Conservation (phyloP, 2,888 invertebrate genomes). For the Acheta domesticus region DNA sequence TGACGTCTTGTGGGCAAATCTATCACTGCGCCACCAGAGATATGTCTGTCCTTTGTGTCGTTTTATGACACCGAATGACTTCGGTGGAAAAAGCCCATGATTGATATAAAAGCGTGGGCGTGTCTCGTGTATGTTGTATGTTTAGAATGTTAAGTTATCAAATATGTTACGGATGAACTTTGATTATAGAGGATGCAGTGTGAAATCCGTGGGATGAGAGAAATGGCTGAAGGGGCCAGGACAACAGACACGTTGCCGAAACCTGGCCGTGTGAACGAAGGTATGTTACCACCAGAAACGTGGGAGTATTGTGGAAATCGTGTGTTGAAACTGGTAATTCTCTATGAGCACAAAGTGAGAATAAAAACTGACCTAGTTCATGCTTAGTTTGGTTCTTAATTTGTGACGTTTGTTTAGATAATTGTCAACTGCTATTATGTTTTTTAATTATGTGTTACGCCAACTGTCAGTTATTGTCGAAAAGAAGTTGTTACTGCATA, state of each 20-base stretch:
- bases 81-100: too few relatives aligned
- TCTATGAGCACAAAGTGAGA: neutral
- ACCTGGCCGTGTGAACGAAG: slow-evolving; percentile 64
- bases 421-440: slow-evolving; percentile 27
- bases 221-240: slow-evolving; percentile 30
- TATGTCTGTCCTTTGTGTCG: too few relatives aligned
- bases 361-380: neutral
- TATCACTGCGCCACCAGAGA: too few relatives aligned
- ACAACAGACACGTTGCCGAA: slow-evolving; percentile 57
- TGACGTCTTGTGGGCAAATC: too few relatives aligned
- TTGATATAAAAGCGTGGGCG: too few relatives aligned
- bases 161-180: too few relatives aligned
- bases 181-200: slow-evolving; percentile 29
- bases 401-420: slow-evolving; percentile 23
- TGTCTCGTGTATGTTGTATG: too few relatives aligned
- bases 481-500: too few relatives aligned
- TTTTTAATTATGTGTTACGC: neutral
- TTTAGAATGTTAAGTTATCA: too few relatives aligned
- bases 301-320: neutral
- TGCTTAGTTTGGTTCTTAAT: neutral
- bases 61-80: too few relatives aligned
- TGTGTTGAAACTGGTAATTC: slow-evolving; percentile 19
- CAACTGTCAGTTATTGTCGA: too few relatives aligned
- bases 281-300: slow-evolving; percentile 44
- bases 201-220: slow-evolving; percentile 32